Evolutionary conservation across 2,797 vertebrate species (phyloP), one percentile per base, ranked within the genome.

Genomic region (Cottoperca gobio): DNA sequence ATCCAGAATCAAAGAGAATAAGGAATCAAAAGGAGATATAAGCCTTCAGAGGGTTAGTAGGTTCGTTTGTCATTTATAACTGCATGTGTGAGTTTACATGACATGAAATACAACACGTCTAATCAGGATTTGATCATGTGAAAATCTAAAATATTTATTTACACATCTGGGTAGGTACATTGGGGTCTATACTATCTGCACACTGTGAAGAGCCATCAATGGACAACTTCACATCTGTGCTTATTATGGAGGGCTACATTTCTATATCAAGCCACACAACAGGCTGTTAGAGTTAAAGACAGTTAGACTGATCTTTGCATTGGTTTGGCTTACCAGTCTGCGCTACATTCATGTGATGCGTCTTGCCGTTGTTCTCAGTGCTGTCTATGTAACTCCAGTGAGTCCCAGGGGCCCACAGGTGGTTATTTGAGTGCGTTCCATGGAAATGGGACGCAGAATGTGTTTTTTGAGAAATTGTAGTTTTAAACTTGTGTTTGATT

Each of bases 1-100:
- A 58, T 62, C 23, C 31, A 55, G 4, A 76, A 74, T 80, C 48
- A 71, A 81, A 83, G 37, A 63, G 26, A 72, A 61, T 39, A 35
- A 35, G 42, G 17, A 48, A 62, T 52, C 16, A 55, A 61, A 77
- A n/a, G 46, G 23, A 49, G n/a, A 43, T 42, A 19, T 53, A 43
- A 50, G 19, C 9, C n/a, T 17, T 65, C 24, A 50, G 57, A 71
- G 45, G 7, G 4, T 13, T 10, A 16, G 24, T 31, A 60, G 14
- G 28, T 63, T 23, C 10, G 11, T 67, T 26, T 55, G 14, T 50
- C 43, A 65, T 71, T 39, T 42, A n/a, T 24, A 35, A 24, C 9
- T 52, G 28, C 8, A 64, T 7, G 19, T 53, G 26, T 24, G 49
- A 33, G 28, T 33, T 6, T 12, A 50, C 24, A 37, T 13, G 61